Evolutionary conservation across 2,888 invertebrate species (phyloP).

Genomic region (Caenorhabditis sp.): DNA sequence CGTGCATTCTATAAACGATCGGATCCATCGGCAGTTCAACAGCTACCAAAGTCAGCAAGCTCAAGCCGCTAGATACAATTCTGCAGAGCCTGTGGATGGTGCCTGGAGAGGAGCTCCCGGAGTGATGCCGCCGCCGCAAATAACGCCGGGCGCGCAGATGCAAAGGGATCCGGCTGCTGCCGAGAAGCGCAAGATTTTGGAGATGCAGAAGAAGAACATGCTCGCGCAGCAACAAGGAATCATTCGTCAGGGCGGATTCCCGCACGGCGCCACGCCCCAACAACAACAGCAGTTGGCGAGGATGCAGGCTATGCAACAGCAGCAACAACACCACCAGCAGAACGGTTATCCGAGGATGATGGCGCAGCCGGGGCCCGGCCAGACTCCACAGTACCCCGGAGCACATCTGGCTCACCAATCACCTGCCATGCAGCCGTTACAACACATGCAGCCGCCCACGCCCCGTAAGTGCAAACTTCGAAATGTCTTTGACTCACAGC

Average conservation of each 20-base stretch:
- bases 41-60: neutral
- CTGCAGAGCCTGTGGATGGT: neutral
- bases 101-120: neutral
- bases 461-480: slow-evolving; percentile 20
- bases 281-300: slow-evolving; percentile 26
- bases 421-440: slow-evolving; percentile 1
- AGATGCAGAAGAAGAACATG: slow-evolving; percentile 33
- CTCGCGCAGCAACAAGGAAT: slow-evolving; percentile 23
- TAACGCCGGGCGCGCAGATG: slow-evolving; percentile 6
- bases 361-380: neutral
- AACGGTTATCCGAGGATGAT: slow-evolving; percentile 14
- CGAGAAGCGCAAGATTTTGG: slow-evolving; percentile 32
- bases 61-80: too few species aligned
- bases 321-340: slow-evolving; percentile 29
- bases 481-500: too few species aligned
- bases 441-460: slow-evolving; percentile 21
- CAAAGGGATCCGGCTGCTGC: slow-evolving; percentile 13
- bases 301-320: slow-evolving; percentile 12
- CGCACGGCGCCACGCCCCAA: slow-evolving; percentile 10
- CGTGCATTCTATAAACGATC: slow-evolving; percentile 3
- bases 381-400: slow-evolving; percentile 20
- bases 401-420: neutral
- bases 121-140: slow-evolving; percentile 22
- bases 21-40: neutral
- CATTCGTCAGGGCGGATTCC: too few species aligned